Base-by-base conservation (phyloP, 2,888 invertebrate genomes). In the Catocala sponsa region DNA sequence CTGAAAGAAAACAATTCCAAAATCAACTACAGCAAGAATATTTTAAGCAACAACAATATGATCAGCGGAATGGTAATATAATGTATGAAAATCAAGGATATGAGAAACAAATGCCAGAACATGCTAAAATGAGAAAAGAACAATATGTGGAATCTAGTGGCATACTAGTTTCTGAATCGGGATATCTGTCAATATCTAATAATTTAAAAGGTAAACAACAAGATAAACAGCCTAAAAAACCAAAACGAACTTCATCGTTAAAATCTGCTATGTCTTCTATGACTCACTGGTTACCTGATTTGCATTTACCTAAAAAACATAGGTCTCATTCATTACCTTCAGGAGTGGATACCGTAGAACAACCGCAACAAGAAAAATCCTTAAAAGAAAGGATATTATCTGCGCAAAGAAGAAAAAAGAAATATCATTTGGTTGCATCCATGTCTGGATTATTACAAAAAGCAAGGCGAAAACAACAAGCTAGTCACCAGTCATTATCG, bases 381-480 rank as follows among this genome's bases (percentile, higher is more conserved):
- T 79, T 94, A 43, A 94, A 94, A 79, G 94, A 94, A 84, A 86
- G 94, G 78, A 89, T 94, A 70, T 74, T 94, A 63, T 91, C 92
- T 11, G 93, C 94, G 5, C 94, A 94, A 73, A 85, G 95, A 78
- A 96, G 97, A 81, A 97, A 97, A 90, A 97, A 97, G 86, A 97
- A 97, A 83, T 97, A 97, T 74, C 96, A 97, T 5, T 94, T 98
- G 56, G 97, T 98, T 0, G 96, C 97, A 0, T 98, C 98, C 0
- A 97, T 98, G 90, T 98, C 97, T 0, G 98, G 97, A 25, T 96
- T 98, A 67, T 91, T 98, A 75, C 97, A 98, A 86, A 98, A 98
- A 91, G 98, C 98, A 0, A 97, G 97, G 84, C 89, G 97, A 78
- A 96, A 96, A 88, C 95, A 95, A 38, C 94, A 94, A 81, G 90